phyloP scores from a whole-genome alignment of 1,140 invertebrate species.

The Nymphalis io region DNA sequence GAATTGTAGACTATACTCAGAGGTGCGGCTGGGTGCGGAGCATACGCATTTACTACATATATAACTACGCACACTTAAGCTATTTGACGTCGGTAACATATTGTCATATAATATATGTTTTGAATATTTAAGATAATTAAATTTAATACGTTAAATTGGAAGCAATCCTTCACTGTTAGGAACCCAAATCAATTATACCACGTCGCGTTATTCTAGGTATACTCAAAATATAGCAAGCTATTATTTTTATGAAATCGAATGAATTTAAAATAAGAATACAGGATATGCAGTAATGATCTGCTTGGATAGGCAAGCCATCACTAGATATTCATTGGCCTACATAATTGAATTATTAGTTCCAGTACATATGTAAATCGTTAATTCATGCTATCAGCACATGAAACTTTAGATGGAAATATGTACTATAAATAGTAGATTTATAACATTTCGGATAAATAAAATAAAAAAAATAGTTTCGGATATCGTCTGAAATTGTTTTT shows the following conservation, averaged over 20 bases:
- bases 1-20: background rate
- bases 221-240: background rate
- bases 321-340: constrained; percentile 58
- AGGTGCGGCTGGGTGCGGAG: constrained; percentile 32
- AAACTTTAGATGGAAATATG: background rate
- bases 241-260: constrained; percentile 3
- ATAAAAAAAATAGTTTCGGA: too few relatives aligned
- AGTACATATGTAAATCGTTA: constrained; percentile 22
- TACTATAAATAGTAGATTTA: too few relatives aligned
- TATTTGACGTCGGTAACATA: constrained; percentile 15
- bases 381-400: background rate
- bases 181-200: background rate
- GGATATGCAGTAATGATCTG: constrained; percentile 49
- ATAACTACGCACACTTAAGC: background rate
- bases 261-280: constrained; percentile 12
- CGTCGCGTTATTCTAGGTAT: too few relatives aligned
- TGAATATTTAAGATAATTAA: background rate
- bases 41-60: constrained; percentile 15
- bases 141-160: background rate
- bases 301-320: constrained; percentile 51
- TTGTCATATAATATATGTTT: background rate
- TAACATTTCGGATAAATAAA: too few relatives aligned
- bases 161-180: background rate
- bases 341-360: constrained; percentile 44
- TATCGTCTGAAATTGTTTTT: background rate